phyloP scores from a whole-genome alignment of 64 coral and sea anemone species.

The Cladopsammia gracilis region DNA sequence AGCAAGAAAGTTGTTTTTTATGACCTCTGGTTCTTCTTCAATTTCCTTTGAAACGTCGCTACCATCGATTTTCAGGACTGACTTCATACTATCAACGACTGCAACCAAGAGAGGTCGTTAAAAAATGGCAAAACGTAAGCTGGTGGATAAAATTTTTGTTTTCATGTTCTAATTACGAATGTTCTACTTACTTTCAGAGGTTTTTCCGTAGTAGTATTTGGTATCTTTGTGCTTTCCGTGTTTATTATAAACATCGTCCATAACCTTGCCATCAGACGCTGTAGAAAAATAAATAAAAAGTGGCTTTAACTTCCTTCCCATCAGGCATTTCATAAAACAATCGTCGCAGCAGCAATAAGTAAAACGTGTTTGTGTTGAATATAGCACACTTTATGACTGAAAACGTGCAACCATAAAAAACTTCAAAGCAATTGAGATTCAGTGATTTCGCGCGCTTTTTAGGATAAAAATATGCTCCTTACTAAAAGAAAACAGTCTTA shows the following conservation, averaged over 20 bases:
- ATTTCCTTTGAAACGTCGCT: not conserved
- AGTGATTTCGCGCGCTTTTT: too few species aligned
- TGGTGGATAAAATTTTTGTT: too few species aligned
- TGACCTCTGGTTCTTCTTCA: slow-evolving; percentile 2
- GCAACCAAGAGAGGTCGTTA: too few species aligned
- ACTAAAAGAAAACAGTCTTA: too few species aligned
- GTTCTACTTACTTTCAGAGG: slow-evolving; percentile 48
- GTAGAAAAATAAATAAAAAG: not conserved
- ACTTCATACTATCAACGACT: slow-evolving; percentile 67
- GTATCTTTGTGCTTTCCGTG: slow-evolving; percentile 55
- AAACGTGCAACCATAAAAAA: too few species aligned
- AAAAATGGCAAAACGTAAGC: too few species aligned
- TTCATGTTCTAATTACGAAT: not conserved
- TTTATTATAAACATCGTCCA: slow-evolving; percentile 58
- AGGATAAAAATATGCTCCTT: too few species aligned
- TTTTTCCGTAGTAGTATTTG: slow-evolving; percentile 73
- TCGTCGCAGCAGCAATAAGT: too few species aligned
- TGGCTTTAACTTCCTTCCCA: not conserved
- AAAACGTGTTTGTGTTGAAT: too few species aligned
- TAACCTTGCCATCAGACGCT: slow-evolving; percentile 42
- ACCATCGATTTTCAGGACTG: slow-evolving; percentile 50
- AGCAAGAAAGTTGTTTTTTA: slow-evolving; percentile 43
- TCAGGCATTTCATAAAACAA: not conserved
- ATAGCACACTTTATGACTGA: too few species aligned
- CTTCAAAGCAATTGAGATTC: too few species aligned